Evolutionary conservation across 2,113 vertebrate genomes (phyloP).

Genomic region (Chascanopsetta lugubris): DNA sequence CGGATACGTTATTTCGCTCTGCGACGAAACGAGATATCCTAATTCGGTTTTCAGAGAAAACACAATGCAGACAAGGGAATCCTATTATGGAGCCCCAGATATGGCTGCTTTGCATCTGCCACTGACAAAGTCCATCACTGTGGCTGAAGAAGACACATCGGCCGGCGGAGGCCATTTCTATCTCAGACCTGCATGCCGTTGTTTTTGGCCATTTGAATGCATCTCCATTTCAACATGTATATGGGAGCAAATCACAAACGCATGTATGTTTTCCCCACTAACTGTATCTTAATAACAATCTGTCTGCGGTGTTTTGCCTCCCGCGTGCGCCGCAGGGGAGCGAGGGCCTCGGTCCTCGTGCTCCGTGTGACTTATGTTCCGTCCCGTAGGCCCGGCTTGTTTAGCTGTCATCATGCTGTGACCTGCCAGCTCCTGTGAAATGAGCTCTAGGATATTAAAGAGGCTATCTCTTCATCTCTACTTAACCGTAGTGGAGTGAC

Average conservation of each 20-base stretch:
- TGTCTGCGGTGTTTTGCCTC: conserved; percentile 32
- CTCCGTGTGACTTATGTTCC: conserved; percentile 61
- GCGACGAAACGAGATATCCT: conserved; percentile 66
- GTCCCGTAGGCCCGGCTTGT: conserved; percentile 67
- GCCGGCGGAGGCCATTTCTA: conserved; percentile 11
- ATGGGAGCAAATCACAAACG: conserved; percentile 11
- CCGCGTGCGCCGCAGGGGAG: conserved; percentile 20
- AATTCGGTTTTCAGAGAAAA: conserved; percentile 71
- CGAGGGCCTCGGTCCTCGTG: conserved; percentile 29
- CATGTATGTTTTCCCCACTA: conserved; percentile 18
- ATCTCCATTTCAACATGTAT: conserved; percentile 31
- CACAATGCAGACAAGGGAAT: conserved; percentile 62
- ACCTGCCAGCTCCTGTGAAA: conserved; percentile 75
- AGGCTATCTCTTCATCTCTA: conserved; percentile 77
- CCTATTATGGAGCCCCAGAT: conserved; percentile 62
- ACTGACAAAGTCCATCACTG: conserved; percentile 59
- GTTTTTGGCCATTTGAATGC: conserved; percentile 9
- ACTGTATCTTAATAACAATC: conserved; percentile 32
- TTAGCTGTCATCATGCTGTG: conserved; percentile 76
- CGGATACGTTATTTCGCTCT: conserved; percentile 70
- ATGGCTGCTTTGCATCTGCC: conserved; percentile 64
- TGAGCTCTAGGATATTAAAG: conserved; percentile 80
- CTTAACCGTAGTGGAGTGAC: conserved; percentile 67
- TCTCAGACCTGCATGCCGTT: conserved; percentile 6
- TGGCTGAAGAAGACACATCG: conserved; percentile 18